Base-by-base conservation (phyloP, 2,888 invertebrate genomes). In the Lordiphosa andalusiaca region DNA sequence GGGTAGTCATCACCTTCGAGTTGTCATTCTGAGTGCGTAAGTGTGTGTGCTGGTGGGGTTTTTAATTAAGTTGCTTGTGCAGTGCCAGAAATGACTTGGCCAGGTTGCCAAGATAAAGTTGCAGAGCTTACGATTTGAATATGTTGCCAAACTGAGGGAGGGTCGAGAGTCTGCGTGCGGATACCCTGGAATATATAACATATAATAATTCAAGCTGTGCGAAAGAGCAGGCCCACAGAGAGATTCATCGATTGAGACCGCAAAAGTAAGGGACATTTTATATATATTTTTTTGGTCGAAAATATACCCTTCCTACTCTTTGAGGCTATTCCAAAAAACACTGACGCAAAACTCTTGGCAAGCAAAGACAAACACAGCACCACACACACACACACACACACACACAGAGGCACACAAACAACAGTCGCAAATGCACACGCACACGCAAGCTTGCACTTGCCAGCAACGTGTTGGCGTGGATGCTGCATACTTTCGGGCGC, bases 1-100 rank as follows among this genome's bases (percentile, higher is more conserved):
- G 21, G 47, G n/a, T 30, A 30, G 30, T 30, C 21, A 47, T 35
- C 35, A 35, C 25, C 37, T 44, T 21, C 7, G 36, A 36, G 38
- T 12, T 48, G 13, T 41, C 25, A 37, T 5, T 30, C 30, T 6
- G 53, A 33, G 6, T 38, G 19, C 46, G 19, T 37, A 30, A 7
- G 9, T 52, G 49, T 58, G 49, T 58, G 48, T 62, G 23, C 48
- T 48, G 35, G 35, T 55, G 55, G 46, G 16, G 67, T 46, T 67
- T 75, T 75, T 82, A 83, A 82, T 83, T 83, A 80, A 83, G 83
- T 63, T 80, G 58, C 67, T 48, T 23, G 35, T 39, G 39, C n/a
- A 42, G 19, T 25, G 13, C 40, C 23, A 40, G 35, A 55, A 25
- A 19, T 39, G 33, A 33, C 60, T 66, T 61, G 53, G 62, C 71